phyloP scores from a whole-genome alignment of 2,888 invertebrate species.

The Volucella bombylans region DNA sequence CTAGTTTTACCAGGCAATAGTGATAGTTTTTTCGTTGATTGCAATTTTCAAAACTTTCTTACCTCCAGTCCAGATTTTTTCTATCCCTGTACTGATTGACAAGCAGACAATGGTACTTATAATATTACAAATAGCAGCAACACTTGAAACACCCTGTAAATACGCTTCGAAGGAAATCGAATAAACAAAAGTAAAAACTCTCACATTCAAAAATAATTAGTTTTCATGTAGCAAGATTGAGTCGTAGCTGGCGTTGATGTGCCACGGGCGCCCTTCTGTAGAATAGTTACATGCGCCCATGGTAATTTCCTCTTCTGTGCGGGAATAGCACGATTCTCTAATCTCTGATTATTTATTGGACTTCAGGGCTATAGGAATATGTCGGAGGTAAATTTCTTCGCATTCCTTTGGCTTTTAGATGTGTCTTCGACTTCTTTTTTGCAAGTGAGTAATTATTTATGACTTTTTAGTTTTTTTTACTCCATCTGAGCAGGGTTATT shows the following conservation, averaged over 20 bases:
- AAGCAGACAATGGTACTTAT: no score
- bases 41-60: no score
- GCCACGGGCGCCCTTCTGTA: conserved; percentile 60
- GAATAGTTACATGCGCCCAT: conserved; percentile 40
- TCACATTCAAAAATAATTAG: conserved; percentile 70
- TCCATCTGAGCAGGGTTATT: conserved; percentile 45
- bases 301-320: conserved; percentile 39
- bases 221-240: conserved; percentile 58
- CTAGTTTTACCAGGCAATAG: no score
- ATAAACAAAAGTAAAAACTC: background rate
- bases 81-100: no score
- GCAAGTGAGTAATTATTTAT: conserved; percentile 62
- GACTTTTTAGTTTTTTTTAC: background rate
- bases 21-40: no score
- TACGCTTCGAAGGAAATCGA: conserved; percentile 38
- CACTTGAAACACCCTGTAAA: conserved; percentile 29
- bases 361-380: conserved; percentile 56
- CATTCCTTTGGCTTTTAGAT: conserved; percentile 43
- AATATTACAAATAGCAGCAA: no score
- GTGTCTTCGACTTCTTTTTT: conserved; percentile 33
- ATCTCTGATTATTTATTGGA: conserved; percentile 72
- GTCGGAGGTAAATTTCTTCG: conserved; percentile 58
- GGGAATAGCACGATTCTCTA: conserved; percentile 67
- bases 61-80: no score
- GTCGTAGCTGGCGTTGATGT: conserved; percentile 41